Percentiles rank a stretch among this genome's conserved stretches.
These are phyloP conservation scores for Catocala nupta DNA, from an alignment of 2,888 invertebrate species.

Conservation along the genomic window DNA sequence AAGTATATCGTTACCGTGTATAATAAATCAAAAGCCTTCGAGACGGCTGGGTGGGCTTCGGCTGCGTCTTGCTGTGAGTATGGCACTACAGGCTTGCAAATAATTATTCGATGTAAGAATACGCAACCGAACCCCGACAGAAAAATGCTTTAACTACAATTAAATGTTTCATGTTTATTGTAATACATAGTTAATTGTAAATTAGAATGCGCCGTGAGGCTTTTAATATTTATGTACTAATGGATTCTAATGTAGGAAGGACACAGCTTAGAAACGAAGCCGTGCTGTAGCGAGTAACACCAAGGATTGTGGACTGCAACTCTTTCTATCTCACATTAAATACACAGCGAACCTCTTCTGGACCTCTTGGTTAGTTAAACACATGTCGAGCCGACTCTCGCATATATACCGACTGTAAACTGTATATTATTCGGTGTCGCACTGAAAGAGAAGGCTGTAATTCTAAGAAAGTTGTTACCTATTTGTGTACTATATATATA, in stretches of 20 bases:
- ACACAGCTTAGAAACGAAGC: constrained; percentile 49
- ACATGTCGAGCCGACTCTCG: constrained; percentile 1
- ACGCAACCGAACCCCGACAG: constrained; percentile 71
- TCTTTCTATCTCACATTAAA: constrained; percentile 14
- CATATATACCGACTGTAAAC: constrained; percentile 24
- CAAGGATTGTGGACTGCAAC: constrained; percentile 17
- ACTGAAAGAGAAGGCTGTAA: constrained; percentile 76
- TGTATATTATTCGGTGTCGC: constrained; percentile 50
- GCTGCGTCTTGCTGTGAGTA: constrained; percentile 37
- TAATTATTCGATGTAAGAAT: constrained; percentile 3
- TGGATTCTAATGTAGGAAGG: constrained; percentile 58
- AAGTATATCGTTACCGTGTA: constrained; percentile 73
- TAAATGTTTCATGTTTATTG: constrained; percentile 82
- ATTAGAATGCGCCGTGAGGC: constrained; percentile 68
- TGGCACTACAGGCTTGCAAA: constrained; percentile 5
- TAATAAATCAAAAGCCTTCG: constrained; percentile 78
- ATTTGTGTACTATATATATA: constrained; percentile 80
- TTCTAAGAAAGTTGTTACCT: constrained; percentile 83
- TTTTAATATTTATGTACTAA: constrained; percentile 69
- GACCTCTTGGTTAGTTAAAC: constrained; percentile 24
- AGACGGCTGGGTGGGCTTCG: constrained; percentile 80
- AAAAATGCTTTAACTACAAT: constrained; percentile 85
- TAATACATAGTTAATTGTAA: constrained; percentile 77
- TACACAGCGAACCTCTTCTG: constrained; percentile 17
- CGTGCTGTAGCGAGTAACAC: constrained; percentile 27